Evolutionary conservation across 2,888 invertebrate genomes (phyloP).

Genomic region (Pachydiplax longipennis): DNA sequence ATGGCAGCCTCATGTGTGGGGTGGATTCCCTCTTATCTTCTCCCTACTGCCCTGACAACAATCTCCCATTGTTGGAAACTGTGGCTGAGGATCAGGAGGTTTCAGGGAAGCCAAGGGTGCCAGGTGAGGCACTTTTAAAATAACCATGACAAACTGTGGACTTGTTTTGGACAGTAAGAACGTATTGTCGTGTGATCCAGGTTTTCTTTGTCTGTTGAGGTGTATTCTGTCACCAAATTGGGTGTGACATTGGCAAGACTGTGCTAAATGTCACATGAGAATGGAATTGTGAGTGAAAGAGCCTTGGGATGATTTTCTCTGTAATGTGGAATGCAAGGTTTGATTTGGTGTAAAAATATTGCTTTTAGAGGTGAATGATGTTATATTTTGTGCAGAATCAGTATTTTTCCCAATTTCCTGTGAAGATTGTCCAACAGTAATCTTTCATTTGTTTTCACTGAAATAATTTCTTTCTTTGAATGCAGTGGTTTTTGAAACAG

Average conservation of each 20-base stretch:
- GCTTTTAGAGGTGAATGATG: neutral
- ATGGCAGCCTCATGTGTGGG: slow-evolving; percentile 63
- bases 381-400: neutral
- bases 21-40: slow-evolving; percentile 66
- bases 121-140: slow-evolving; percentile 25
- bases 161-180: neutral
- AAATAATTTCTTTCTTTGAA: neutral
- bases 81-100: slow-evolving; percentile 74
- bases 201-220: neutral
- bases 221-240: neutral
- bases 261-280: neutral
- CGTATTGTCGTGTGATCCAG: neutral
- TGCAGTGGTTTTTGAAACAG: neutral
- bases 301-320: neutral
- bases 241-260: neutral
- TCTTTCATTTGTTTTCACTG: neutral
- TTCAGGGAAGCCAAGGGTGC: slow-evolving; percentile 57
- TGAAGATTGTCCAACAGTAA: neutral
- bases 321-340: neutral
- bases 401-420: neutral
- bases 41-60: slow-evolving; percentile 66
- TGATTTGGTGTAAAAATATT: neutral
- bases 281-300: neutral
- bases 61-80: slow-evolving; percentile 68
- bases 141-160: neutral